Evolutionary conservation across 2,797 vertebrate genomes (phyloP).

Genomic region (Helarctos malayanus): DNA sequence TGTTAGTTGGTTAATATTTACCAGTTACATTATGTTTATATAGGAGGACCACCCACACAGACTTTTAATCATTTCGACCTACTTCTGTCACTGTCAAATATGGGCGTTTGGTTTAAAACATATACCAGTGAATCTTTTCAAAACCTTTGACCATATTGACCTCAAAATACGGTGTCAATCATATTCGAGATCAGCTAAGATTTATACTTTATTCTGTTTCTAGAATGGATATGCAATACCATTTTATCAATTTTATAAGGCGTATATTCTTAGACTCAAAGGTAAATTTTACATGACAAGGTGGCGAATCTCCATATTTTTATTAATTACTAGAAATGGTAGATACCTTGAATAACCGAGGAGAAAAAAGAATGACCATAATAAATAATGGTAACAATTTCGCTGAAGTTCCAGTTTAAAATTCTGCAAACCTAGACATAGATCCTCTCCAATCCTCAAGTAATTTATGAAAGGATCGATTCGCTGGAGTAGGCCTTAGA

Average conservation of each 20-base stretch:
- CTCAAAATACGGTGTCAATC: background rate
- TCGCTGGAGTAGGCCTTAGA: background rate
- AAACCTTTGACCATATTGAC: background rate
- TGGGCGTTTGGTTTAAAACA: background rate
- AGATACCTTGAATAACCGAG: background rate
- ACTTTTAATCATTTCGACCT: background rate
- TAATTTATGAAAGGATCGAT: background rate
- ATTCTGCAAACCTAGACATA: background rate
- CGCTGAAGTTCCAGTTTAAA: slow-evolving; percentile 30
- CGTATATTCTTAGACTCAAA: slow-evolving; percentile 15
- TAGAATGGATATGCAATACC: background rate
- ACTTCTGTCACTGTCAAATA: background rate
- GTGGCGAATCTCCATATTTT: background rate
- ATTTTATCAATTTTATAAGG: slow-evolving; percentile 29
- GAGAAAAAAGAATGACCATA: background rate
- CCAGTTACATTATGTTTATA: background rate
- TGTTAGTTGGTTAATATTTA: slow-evolving; percentile 34
- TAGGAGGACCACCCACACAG: background rate
- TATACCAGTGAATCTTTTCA: background rate
- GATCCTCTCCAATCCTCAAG: background rate
- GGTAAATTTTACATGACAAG: background rate
- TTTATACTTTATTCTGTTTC: slow-evolving; percentile 39
- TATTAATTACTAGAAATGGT: slow-evolving; percentile 4
- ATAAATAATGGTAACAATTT: background rate
- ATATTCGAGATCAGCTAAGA: background rate